Base-by-base conservation (phyloP, 1,140 invertebrate genomes). In the Euschistus heros region DNA sequence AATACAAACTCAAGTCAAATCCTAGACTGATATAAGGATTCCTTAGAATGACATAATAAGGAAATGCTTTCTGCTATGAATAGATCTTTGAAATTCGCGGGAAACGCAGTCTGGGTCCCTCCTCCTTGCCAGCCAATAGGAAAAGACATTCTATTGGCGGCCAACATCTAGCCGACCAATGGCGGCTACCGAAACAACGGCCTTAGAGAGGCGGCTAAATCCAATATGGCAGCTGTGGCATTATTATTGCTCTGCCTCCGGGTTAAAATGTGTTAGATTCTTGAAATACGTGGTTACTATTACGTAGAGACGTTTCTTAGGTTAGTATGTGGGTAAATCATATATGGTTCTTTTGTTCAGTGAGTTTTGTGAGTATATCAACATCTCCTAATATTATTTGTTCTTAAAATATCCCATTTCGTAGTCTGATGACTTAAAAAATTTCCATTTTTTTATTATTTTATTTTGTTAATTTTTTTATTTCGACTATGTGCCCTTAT, bases 191-290 rank as follows among this genome's bases (percentile, higher is more conserved):
- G 60, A 71, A 71, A 71, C 70, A 72, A 62, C 71, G 70, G 71
- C 72, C 73, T 71, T 72, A 70, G 72, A 70, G 72, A 70, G 68
- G 71, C 69, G 69, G 71, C 69, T 65, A 66, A 63, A 68, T 71
- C 70, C 69, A 68, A 72, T 71, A 73, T 71, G 71, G 69, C 71
- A 71, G 69, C 71, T 55, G 67, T 70, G 68, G 47, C 54, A 55
- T 33, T 65, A 65, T 65, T 65, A 65, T 33, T 70, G 71, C 69
- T 69, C 67, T 72, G 70, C 67, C 68, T 63, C 66, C 61, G 69
- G 69, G 71, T 68, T 67, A 66, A 63, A 64, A 63, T 64, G 68
- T 67, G 61, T 69, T 67, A 50, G 52, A 68, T 46, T 57, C n/a
- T 26, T 20, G 68, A 66, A 67, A 52, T 18, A 24, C 59, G 30